phyloP scores from a whole-genome alignment of 2,797 vertebrate genomes.

The Anniella stebbinsi region DNA sequence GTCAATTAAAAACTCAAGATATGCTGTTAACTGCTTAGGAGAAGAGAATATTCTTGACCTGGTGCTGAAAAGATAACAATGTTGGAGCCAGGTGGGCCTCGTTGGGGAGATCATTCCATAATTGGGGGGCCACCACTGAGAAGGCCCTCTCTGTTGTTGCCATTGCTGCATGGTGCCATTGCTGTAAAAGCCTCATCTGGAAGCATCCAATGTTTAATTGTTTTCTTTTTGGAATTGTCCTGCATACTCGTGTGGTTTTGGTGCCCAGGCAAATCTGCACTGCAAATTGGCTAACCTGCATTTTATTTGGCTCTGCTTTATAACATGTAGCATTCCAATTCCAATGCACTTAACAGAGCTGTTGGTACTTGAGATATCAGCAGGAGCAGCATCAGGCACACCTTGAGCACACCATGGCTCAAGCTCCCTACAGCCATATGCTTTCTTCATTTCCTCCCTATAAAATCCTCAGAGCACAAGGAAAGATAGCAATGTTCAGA shows the following conservation, averaged over 20 bases:
- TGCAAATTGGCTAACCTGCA: not conserved
- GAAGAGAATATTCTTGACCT: too few species aligned
- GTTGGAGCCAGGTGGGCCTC: too few species aligned
- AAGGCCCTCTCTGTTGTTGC: too few species aligned
- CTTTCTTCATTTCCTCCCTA: constrained; percentile 9
- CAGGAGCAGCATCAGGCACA: constrained; percentile 21
- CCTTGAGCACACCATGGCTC: not conserved
- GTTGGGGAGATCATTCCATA: too few species aligned
- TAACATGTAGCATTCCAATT: constrained; percentile 18
- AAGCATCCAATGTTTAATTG: too few species aligned
- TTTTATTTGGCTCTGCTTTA: constrained; percentile 53
- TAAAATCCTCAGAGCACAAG: constrained; percentile 38
- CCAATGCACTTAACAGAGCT: constrained; percentile 44
- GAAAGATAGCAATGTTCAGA: not conserved
- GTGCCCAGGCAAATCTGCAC: not conserved
- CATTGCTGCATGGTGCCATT: too few species aligned
- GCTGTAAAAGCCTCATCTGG: too few species aligned
- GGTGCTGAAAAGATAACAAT: too few species aligned
- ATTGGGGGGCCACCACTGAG: too few species aligned
- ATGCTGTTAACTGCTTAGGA: too few species aligned
- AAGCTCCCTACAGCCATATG: not conserved
- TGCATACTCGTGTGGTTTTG: not conserved
- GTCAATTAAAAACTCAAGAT: too few species aligned
- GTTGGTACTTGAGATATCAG: not conserved
- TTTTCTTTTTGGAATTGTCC: too few species aligned